Conservation (phyloP, 2,888 invertebrate species). For the Cyclophora albipunctata region DNA sequence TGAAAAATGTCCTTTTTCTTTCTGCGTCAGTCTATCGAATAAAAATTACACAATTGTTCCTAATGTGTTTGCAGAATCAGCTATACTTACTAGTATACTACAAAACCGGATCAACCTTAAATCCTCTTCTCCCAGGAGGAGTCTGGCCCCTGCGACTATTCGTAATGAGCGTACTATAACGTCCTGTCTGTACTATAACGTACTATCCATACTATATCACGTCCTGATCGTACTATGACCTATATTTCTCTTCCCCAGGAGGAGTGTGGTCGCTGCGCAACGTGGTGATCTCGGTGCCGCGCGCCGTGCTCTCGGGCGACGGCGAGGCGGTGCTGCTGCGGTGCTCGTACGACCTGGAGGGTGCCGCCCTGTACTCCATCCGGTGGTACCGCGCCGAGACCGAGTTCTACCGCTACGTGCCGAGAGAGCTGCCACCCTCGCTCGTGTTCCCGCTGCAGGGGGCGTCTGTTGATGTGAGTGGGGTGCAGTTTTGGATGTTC, state of each 20-base stretch:
- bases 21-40: too few species aligned
- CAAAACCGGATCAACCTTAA: too few species aligned
- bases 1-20: too few species aligned
- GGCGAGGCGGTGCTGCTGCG: constrained; percentile 66
- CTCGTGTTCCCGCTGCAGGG: constrained; percentile 80
- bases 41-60: too few species aligned
- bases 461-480: constrained; percentile 83
- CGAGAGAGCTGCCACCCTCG: constrained; percentile 81
- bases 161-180: too few species aligned
- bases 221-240: neutral
- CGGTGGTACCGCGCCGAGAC: constrained; percentile 82
- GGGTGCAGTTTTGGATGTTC: too few species aligned
- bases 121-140: too few species aligned
- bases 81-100: too few species aligned
- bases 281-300: constrained; percentile 68
- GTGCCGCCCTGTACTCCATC: constrained; percentile 79
- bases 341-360: constrained; percentile 77
- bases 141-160: too few species aligned
- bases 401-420: constrained; percentile 86
- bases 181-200: too few species aligned
- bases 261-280: constrained; percentile 67
- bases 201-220: neutral
- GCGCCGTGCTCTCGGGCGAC: constrained; percentile 72
- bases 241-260: constrained; percentile 31
- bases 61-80: too few species aligned